Evolutionary conservation across 2,888 invertebrate species (phyloP), one percentile per base, ranked within the genome.

Genomic region (Macaria notata): DNA sequence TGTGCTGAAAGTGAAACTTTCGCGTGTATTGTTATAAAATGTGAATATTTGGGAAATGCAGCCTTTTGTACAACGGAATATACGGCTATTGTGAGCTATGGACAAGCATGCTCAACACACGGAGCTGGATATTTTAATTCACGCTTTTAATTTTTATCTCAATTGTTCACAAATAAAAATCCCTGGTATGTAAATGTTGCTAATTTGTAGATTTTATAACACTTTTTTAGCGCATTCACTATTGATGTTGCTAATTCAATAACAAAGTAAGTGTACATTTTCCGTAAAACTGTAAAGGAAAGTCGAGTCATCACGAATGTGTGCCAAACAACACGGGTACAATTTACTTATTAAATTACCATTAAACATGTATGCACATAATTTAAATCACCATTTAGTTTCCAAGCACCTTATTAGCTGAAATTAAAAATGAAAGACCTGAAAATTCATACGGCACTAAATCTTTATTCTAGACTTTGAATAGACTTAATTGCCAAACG

Each of bases 401-500:
- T 47, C 5, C 0, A 9, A 41, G 29, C 49, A 48, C 48, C 55
- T 59, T 60, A 54, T 63, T 52, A 61, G 36, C 54, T 59, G 49
- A 55, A 44, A 59, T 59, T 43, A 58, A 60, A 62, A 59, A 59
- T 49, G 51, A 61, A 58, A 61, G 51, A 56, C 51, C 62, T 62
- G 53, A 61, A 56, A 46, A 46, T 54, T 62, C 61, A 64, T 54
- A 63, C 54, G 36, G 63, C 60, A 64, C 50, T 69, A 63, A 62
- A 66, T 70, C 61, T 69, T 63, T 59, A 65, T 69, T 66, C 61
- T 56, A 59, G 49, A 61, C 58, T 50, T 46, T 46, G 56, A 61
- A 61, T 51, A 52, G 56, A 64, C 60, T 62, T 71, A 66, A 68
- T 67, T 65, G 59, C 54, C 59, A 59, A 63, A 59, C 60, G 64